These are phyloP conservation scores for Hydrozoanthus gracilis DNA, from an alignment of 92 coral and sea anemone species.

Conservation along the genomic window DNA sequence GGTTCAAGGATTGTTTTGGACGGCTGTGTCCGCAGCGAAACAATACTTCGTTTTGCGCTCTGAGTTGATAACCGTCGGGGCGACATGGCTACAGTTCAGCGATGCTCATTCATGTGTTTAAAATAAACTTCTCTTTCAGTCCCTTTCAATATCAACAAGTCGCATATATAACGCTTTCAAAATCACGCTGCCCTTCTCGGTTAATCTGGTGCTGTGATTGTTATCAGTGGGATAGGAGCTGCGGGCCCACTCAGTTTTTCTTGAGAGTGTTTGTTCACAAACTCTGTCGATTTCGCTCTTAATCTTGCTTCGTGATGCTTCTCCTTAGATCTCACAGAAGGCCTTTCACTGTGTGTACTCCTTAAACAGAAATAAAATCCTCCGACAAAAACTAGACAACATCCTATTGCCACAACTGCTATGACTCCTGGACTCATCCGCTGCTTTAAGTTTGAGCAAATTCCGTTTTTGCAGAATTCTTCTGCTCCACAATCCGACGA, in stretches of 20 bases:
- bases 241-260: not conserved
- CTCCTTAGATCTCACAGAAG: constrained; percentile 22
- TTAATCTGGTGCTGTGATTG: constrained; percentile 31
- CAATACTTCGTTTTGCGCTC: too few species aligned
- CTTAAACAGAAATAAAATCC: constrained; percentile 30
- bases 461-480: constrained; percentile 30
- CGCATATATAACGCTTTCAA: not conserved
- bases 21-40: too few species aligned
- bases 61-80: too few species aligned
- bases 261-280: not conserved
- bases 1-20: too few species aligned
- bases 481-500: constrained; percentile 29
- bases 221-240: constrained; percentile 14
- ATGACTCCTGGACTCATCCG: constrained; percentile 19
- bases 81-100: not conserved
- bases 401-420: constrained; percentile 41
- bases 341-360: constrained; percentile 8
- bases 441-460: constrained; percentile 1
- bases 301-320: not conserved
- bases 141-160: not conserved
- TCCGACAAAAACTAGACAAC: constrained; percentile 32
- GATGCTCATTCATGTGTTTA: not conserved
- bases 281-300: not conserved
- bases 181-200: not conserved
- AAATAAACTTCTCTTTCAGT: not conserved